These are phyloP conservation scores for Spheniscus mendiculus DNA, from an alignment of 2,113 vertebrate genomes.

Conservation along the genomic window DNA sequence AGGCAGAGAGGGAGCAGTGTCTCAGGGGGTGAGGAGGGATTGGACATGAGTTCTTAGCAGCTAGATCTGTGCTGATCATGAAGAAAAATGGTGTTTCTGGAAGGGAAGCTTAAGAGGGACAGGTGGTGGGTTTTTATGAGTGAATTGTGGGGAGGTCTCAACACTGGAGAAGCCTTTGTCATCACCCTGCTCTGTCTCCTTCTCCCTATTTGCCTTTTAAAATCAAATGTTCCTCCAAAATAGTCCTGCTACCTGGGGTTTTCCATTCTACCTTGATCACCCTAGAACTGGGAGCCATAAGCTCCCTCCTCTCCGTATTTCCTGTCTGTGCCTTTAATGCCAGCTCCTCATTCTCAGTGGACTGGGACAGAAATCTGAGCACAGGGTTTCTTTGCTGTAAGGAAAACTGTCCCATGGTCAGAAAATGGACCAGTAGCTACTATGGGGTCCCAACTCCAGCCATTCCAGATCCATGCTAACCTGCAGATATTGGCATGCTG, in stretches of 20 bases:
- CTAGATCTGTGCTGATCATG: background rate
- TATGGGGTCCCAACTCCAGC: background rate
- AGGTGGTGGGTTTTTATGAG: background rate
- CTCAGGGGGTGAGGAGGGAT: background rate
- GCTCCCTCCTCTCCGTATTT: conserved; percentile 73
- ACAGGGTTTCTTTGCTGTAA: background rate
- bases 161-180: background rate
- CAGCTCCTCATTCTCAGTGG: background rate
- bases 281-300: conserved; percentile 66
- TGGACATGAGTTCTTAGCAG: background rate
- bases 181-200: background rate
- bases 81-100: background rate
- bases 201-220: conserved; percentile 46
- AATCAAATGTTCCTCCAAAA: conserved; percentile 77
- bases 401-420: background rate
- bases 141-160: background rate
- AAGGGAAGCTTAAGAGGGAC: background rate
- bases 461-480: background rate
- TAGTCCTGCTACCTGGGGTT: conserved; percentile 64
- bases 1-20: background rate
- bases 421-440: background rate
- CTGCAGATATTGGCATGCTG: background rate
- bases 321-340: conserved; percentile 48
- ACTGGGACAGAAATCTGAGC: background rate
- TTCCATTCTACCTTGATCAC: conserved; percentile 70